Conservation (phyloP, 1,140 invertebrate genomes). For the Mycetomoellerius zeteki region DNA sequence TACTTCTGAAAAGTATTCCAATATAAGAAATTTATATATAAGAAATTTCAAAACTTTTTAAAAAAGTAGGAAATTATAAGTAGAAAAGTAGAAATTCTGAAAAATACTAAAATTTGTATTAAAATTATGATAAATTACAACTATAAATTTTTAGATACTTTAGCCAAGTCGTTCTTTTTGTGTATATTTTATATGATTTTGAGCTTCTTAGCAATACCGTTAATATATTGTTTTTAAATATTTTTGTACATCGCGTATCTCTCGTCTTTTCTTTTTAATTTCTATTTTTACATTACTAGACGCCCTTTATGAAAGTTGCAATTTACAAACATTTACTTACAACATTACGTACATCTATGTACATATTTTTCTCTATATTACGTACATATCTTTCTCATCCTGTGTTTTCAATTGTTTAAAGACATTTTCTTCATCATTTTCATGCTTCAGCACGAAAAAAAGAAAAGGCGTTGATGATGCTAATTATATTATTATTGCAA, state of each 20-base stretch:
- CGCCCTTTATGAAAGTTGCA: background rate
- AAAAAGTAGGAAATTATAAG: no score
- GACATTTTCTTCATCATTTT: background rate
- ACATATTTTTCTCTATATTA: background rate
- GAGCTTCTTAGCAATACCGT: constrained; percentile 3
- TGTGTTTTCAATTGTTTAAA: background rate
- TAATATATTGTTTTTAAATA: background rate
- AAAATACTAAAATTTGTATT: no score
- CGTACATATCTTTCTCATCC: constrained; percentile 1
- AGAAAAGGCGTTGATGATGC: background rate
- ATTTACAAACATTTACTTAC: background rate
- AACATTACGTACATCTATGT: background rate
- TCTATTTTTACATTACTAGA: background rate
- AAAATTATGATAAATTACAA: no score
- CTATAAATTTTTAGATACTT: no score
- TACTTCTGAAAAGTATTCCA: no score
- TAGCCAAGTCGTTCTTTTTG: no score
- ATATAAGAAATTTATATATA: no score
- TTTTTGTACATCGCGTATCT: background rate
- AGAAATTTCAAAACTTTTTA: no score
- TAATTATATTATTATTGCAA: constrained; percentile 19
- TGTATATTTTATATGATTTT: constrained; percentile 3
- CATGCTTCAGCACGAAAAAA: background rate
- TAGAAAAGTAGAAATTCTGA: no score
- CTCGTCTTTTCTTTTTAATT: background rate